A percentile compares a stretch with the other conserved stretches of the same genome.
These are phyloP conservation scores for Pipra filicauda DNA, from an alignment of 2,113 vertebrate genomes.

Conservation along the genomic window DNA sequence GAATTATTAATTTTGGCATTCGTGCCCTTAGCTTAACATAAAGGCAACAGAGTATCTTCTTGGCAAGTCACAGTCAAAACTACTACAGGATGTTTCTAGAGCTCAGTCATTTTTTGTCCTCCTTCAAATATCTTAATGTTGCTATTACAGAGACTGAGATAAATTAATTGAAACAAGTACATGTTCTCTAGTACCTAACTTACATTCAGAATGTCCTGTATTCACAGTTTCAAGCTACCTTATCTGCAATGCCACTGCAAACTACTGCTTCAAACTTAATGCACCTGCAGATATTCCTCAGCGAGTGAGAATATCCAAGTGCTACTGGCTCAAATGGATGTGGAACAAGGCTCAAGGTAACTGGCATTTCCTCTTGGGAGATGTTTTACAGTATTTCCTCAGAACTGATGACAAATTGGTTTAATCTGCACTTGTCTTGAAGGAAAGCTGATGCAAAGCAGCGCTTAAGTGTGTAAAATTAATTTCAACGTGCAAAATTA, in stretches of 20 bases:
- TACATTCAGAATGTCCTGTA: constrained; percentile 59
- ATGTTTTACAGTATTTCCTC: background rate
- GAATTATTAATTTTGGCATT: constrained; percentile 71
- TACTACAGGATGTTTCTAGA: constrained; percentile 62
- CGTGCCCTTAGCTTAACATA: constrained; percentile 62
- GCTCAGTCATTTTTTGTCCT: constrained; percentile 8
- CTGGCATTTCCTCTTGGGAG: background rate
- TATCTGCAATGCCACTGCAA: background rate
- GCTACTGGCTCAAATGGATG: background rate
- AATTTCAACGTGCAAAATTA: background rate
- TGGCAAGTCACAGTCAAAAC: constrained; percentile 70
- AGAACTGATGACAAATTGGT: background rate
- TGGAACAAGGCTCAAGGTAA: background rate
- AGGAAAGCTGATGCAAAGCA: constrained; percentile 7
- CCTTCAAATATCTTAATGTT: constrained; percentile 12
- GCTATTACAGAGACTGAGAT: constrained; percentile 10
- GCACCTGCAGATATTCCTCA: background rate
- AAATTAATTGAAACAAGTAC: constrained; percentile 16
- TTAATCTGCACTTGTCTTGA: background rate
- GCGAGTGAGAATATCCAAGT: background rate
- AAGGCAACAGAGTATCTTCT: constrained; percentile 73
- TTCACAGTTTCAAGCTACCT: constrained; percentile 56
- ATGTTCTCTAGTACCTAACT: constrained; percentile 20
- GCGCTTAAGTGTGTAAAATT: background rate
- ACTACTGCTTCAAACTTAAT: background rate